Evolutionary conservation across 2,113 vertebrate genomes (phyloP).

Genomic region (Stigmatopora argus): DNA sequence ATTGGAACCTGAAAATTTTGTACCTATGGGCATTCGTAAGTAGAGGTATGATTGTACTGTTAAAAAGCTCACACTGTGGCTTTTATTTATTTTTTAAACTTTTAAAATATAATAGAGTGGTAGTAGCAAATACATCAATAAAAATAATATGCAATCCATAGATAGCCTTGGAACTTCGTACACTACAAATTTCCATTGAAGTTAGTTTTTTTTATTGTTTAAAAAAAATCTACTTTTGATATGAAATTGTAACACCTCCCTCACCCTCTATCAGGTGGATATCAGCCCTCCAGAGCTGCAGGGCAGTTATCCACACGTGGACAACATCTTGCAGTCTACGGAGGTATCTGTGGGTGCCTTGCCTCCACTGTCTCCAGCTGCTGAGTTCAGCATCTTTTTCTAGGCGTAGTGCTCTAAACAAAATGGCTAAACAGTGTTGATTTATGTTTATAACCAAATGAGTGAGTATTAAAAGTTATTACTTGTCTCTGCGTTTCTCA

Average conservation of each 20-base stretch:
- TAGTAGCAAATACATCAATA: too few relatives aligned
- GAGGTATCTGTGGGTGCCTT: conserved; percentile 62
- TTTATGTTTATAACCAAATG: not conserved
- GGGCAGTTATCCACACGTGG: conserved; percentile 54
- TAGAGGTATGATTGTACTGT: too few relatives aligned
- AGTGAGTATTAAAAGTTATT: conserved; percentile 8
- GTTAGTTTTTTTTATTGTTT: not conserved
- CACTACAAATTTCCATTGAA: not conserved
- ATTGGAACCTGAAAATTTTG: too few relatives aligned
- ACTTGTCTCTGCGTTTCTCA: conserved; percentile 78
- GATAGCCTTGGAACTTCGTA: not conserved
- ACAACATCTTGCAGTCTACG: conserved; percentile 67
- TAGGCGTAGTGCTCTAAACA: conserved; percentile 44
- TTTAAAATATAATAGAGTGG: too few relatives aligned
- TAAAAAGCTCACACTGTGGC: too few relatives aligned
- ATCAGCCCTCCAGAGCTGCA: conserved; percentile 83
- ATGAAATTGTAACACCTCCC: conserved; percentile 14
- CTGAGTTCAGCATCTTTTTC: conserved; percentile 48
- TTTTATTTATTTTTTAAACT: too few relatives aligned
- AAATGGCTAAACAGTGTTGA: not conserved
- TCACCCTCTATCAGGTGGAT: conserved; percentile 72
- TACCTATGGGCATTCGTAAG: too few relatives aligned
- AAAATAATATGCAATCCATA: too few relatives aligned
- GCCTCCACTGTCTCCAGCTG: conserved; percentile 75
- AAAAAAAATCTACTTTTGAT: conserved; percentile 8